These are phyloP conservation scores for Miltochrista miniata DNA, from an alignment of 2,888 invertebrate genomes.

Conservation along the genomic window DNA sequence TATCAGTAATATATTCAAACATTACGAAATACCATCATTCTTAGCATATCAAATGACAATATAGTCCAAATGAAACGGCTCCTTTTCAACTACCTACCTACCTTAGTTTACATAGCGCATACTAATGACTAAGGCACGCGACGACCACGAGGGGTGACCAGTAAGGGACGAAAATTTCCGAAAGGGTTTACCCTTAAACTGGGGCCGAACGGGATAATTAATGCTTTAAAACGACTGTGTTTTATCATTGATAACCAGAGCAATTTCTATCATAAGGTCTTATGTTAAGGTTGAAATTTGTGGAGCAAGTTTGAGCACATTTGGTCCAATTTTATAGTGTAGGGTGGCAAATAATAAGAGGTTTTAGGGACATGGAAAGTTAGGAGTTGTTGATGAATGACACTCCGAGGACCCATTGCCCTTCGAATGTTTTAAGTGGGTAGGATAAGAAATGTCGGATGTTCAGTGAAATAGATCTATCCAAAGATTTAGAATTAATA, in stretches of 20 bases:
- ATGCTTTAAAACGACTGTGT: conserved; percentile 75
- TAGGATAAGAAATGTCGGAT: conserved; percentile 81
- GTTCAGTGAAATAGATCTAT: conserved; percentile 74
- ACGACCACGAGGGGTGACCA: conserved; percentile 76
- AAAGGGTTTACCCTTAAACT: conserved; percentile 81
- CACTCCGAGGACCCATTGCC: conserved; percentile 82
- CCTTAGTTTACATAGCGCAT: conserved; percentile 69
- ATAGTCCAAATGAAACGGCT: conserved; percentile 60
- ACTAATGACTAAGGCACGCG: conserved; percentile 73
- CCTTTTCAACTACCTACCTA: conserved; percentile 56
- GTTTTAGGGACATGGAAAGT: conserved; percentile 76
- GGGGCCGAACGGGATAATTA: conserved; percentile 77
- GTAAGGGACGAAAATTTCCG: conserved; percentile 76
- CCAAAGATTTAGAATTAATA: conserved; percentile 58
- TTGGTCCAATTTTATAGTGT: conserved; percentile 80
- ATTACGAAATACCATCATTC: conserved; percentile 28
- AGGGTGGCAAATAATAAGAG: conserved; percentile 80
- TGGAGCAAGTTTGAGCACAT: conserved; percentile 41
- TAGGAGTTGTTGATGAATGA: conserved; percentile 82
- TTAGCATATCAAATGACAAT: conserved; percentile 52
- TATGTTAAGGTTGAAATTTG: conserved; percentile 38
- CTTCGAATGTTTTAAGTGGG: conserved; percentile 82
- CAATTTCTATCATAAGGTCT: conserved; percentile 38
- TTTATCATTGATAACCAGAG: conserved; percentile 30
- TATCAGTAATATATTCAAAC: conserved; percentile 30